Base-by-base conservation (phyloP, 2,113 vertebrate genomes). In the Strigops habroptila region DNA sequence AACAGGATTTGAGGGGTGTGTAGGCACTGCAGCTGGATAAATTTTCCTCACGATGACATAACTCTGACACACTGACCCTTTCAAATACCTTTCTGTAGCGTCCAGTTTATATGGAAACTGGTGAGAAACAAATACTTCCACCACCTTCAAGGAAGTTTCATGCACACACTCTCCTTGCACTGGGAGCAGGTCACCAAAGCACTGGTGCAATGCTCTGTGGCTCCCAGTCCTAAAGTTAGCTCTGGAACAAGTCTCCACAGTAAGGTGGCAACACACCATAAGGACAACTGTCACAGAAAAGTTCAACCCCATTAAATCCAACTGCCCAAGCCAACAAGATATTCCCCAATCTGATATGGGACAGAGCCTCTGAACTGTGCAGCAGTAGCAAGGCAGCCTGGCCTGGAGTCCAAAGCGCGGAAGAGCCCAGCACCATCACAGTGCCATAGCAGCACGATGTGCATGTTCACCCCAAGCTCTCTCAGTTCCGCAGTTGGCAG, bases 401-500 rank as follows among this genome's bases (percentile, higher is more conserved):
- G n/a, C 46, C 33, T 30, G 6, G 24, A 53, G 10, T 0, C 25
- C 46, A 37, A 59, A 39, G 64, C 41, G 37, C 3, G 1, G 11
- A 44, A 13, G 13, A 53, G 35, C 13, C 21, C 52, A 51, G 65
- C 55, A 16, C 3, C 10, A 41, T 15, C 12, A 2, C 0, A 0
- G 52, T 30, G 27, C 41, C 41, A 31, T 15, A 35, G 46, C 49
- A 70, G 57, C 51, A 35, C 0, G 0, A 5, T 5, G 3, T 4
- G 1, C 0, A 0, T 2, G 4, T 16, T 18, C 2, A 2, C 25
- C 23, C 28, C 0, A 0, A 7, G 33, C 82, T 68, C 2, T 0
- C 30, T 59, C 75, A 63, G 62, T 6, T 1, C 23, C 57, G 41
- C 24, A 9, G 35, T 0, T 73, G 71, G 78, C 14, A 46, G 23